These are phyloP conservation scores for Pseudomyrmex cubaensis DNA, from an alignment of 1,140 invertebrate genomes.

Conservation along the genomic window DNA sequence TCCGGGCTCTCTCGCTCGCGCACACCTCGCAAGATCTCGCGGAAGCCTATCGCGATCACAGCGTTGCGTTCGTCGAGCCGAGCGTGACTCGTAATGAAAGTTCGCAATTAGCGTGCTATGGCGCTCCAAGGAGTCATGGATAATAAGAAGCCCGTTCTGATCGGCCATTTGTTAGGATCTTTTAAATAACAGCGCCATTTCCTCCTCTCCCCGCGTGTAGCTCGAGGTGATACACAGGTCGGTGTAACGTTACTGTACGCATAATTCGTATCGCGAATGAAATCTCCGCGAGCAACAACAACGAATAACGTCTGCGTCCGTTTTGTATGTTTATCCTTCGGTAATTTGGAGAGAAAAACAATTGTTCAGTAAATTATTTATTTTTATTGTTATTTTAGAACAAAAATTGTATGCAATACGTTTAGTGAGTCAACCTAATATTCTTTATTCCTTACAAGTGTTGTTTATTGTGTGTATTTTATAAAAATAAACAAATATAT, in stretches of 20 bases:
- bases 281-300: conserved; percentile 23
- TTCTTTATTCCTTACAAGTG: background rate
- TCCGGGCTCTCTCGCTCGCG: background rate
- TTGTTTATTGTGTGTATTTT: too few species aligned
- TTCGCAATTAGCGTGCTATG: conserved; percentile 74
- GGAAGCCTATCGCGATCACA: conserved; percentile 57
- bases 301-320: conserved; percentile 15
- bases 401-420: background rate
- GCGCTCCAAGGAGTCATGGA: conserved; percentile 64
- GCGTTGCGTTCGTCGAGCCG: conserved; percentile 47
- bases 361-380: background rate
- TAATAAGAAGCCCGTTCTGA: conserved; percentile 66
- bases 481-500: too few species aligned
- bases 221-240: conserved; percentile 51
- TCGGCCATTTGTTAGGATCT: conserved; percentile 60
- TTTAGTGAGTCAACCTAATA: background rate
- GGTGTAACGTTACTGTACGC: conserved; percentile 47
- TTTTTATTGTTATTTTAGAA: background rate
- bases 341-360: background rate
- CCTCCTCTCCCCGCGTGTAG: conserved; percentile 1
- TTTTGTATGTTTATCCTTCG: background rate
- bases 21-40: conserved; percentile 30
- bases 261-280: conserved; percentile 48
- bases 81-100: conserved; percentile 76
- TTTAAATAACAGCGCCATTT: conserved; percentile 51